Percentiles rank a stretch among this genome's conserved stretches.
Conservation (phyloP, 2,113 vertebrate genomes). For the Misgurnus mizolepis region DNA sequence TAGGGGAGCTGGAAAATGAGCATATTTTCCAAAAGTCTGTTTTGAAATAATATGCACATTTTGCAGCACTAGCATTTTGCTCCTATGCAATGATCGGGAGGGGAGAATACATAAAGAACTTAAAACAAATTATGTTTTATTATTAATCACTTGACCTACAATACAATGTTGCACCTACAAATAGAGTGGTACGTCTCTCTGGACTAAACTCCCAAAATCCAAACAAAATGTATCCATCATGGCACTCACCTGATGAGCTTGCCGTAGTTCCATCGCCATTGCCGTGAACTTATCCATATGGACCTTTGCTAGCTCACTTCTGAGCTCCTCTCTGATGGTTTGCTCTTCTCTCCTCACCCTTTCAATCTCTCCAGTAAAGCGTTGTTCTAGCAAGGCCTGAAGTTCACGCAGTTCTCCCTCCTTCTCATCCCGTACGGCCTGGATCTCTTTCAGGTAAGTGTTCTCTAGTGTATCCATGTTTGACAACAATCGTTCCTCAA, state of each 20-base stretch:
- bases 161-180: no score
- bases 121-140: no score
- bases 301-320: constrained; percentile 68
- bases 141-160: no score
- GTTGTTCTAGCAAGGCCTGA: constrained; percentile 62
- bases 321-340: constrained; percentile 66
- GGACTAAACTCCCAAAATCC: background rate
- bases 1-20: no score
- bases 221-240: background rate
- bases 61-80: no score
- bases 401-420: constrained; percentile 70
- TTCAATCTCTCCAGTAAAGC: constrained; percentile 63
- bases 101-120: no score
- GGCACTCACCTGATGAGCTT: constrained; percentile 77
- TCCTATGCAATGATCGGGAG: no score
- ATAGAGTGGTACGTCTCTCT: no score
- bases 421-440: constrained; percentile 75
- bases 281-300: constrained; percentile 77
- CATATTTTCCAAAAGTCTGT: no score
- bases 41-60: no score
- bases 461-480: constrained; percentile 85
- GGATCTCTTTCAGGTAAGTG: constrained; percentile 83
- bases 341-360: constrained; percentile 67
- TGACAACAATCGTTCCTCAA: constrained; percentile 79
- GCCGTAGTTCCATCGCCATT: constrained; percentile 76